Evolutionary conservation across 2,797 vertebrate genomes (phyloP).

Genomic region (Mycteria americana): DNA sequence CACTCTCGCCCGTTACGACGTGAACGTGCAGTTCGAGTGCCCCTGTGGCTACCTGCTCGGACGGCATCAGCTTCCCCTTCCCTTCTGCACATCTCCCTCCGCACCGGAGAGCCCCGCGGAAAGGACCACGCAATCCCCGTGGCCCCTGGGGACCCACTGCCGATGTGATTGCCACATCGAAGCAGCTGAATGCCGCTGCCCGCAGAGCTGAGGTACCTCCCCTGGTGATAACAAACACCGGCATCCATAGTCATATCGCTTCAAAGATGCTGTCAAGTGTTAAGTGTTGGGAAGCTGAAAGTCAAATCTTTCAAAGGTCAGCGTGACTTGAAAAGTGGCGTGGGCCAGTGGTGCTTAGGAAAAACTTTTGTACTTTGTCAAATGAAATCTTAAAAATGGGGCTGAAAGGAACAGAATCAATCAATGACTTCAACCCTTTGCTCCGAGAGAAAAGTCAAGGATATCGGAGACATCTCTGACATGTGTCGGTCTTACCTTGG

Average conservation of each 20-base stretch:
- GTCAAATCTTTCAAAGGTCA: not conserved
- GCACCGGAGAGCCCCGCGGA: rapidly evolving
- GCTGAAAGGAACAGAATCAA: not conserved
- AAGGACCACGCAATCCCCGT: rapidly evolving
- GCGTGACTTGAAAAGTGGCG: not conserved
- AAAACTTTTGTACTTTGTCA: not conserved
- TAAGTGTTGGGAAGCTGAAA: not conserved
- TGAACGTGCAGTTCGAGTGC: rapidly evolving
- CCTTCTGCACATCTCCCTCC: not conserved
- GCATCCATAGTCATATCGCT: not conserved
- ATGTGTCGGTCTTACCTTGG: too few species aligned
- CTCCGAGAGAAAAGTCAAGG: not conserved
- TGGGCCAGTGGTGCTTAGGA: not conserved
- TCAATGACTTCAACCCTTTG: too few species aligned
- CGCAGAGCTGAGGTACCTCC: not conserved
- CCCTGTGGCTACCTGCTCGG: rapidly evolving
- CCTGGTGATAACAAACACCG: rapidly evolving
- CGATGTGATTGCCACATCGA: not conserved
- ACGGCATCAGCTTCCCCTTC: not conserved
- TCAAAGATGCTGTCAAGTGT: not conserved
- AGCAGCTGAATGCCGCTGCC: not conserved
- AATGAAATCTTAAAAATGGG: not conserved
- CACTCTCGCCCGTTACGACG: rapidly evolving
- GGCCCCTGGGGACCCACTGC: rapidly evolving
- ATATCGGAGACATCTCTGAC: not conserved